Evolutionary conservation across 2,888 invertebrate species (phyloP), one percentile per base, ranked within the genome.

Genomic region (Cylloceria caligata): DNA sequence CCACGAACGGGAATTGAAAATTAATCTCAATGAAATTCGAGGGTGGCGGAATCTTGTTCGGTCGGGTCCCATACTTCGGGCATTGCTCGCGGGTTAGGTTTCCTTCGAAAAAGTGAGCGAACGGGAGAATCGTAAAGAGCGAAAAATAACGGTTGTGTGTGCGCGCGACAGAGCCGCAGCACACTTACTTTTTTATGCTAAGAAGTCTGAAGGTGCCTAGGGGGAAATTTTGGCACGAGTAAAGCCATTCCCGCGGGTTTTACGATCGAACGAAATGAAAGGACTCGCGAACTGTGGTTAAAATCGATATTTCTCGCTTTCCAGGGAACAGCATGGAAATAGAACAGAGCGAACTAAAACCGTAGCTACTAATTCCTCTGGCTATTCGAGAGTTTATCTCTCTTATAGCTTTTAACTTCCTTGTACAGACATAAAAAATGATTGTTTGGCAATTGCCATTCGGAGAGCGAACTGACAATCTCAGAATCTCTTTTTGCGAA

Each of bases 21-120:
- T 79, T 72, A 79, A 79, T 79, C 65, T 72, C 78, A 78, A 72
- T 65, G 39, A 69, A 69, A 73, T 78, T 81, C 72, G 65, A 68
- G 68, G 68, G 27, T 36, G 19, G 36, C 27, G 39, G 62, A 39
- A 62, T 57, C 67, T 67, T 42, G 57, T 24, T 24, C 57, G 64
- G 42, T 42, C 36, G 30, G 57, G 34, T 21, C 11, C 13, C 42
- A 13, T 24, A 21, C 64, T 64, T 13, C 13, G 21, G 21, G 19
- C 19, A 21, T 39, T 39, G 21, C 39, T 39, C 62, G 39, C 36
- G 62, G 39, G 16, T 39, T 21, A 39, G 36, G 62, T 62, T 42
- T 36, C 24, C 64, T 39, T 42, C 7, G 9, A 62, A 64, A 13
- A 21, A 19, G 36, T 19, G 39, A 42, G n/a, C 60, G 36, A 64